Evolutionary conservation across 2,113 vertebrate genomes (phyloP).

Genomic region (Amphilophus citrinellus): DNA sequence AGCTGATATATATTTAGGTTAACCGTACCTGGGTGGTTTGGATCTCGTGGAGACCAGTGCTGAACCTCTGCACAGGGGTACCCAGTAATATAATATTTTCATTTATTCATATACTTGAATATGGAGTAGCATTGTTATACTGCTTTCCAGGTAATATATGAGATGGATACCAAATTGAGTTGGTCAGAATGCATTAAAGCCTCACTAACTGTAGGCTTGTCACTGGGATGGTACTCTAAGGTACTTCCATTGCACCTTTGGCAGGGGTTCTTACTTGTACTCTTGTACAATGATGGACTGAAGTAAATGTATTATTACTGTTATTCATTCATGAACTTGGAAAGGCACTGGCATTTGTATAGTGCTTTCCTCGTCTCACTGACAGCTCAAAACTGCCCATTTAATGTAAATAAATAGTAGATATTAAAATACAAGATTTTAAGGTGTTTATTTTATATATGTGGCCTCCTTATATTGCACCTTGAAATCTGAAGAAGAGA

Average conservation of each 20-base stretch:
- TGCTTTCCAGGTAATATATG: neutral
- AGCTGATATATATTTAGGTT: neutral
- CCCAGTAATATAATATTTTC: no score
- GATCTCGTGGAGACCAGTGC: neutral
- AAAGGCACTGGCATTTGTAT: neutral
- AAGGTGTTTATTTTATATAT: neutral
- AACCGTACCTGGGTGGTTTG: accelerated
- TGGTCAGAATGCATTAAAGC: neutral
- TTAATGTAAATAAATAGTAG: neutral
- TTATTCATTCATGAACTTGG: neutral
- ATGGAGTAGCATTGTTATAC: no score
- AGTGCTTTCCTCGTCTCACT: neutral
- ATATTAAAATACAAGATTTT: neutral
- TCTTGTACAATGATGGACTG: neutral
- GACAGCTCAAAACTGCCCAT: neutral
- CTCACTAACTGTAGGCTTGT: neutral
- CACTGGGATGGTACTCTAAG: neutral
- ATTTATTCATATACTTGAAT: no score
- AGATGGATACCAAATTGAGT: neutral
- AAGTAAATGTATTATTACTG: neutral
- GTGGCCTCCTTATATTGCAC: neutral
- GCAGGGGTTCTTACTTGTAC: neutral
- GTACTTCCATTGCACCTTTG: neutral
- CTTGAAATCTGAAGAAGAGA: neutral
- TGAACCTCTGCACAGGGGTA: accelerated